Conservation (phyloP, 1,140 invertebrate species). For the Psix sp. region DNA sequence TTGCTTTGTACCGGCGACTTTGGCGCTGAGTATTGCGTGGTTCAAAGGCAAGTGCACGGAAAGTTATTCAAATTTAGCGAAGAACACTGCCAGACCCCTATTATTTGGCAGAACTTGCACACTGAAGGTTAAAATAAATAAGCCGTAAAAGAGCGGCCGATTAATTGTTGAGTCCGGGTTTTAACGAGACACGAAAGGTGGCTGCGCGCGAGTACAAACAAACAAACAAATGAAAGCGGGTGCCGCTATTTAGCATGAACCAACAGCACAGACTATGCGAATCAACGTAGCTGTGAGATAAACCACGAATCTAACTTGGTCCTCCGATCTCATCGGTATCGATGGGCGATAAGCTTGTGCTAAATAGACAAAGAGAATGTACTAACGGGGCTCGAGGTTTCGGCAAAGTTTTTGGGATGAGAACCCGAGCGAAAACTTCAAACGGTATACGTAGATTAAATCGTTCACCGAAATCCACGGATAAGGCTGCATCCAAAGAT, state of each 20-base stretch:
- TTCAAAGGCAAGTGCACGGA: slow-evolving; percentile 12
- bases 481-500: slow-evolving; percentile 52
- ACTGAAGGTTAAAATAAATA: slow-evolving; percentile 32
- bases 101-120: slow-evolving; percentile 12
- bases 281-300: slow-evolving; percentile 55
- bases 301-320: slow-evolving; percentile 52
- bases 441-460: slow-evolving; percentile 69
- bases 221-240: slow-evolving; percentile 52
- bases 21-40: neutral
- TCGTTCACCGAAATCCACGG: slow-evolving; percentile 55
- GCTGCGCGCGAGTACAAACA: slow-evolving; percentile 14
- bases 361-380: slow-evolving; percentile 6
- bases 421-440: slow-evolving; percentile 66
- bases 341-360: slow-evolving; percentile 28
- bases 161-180: slow-evolving; percentile 22
- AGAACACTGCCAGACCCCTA: slow-evolving; percentile 14
- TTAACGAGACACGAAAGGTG: slow-evolving; percentile 5
- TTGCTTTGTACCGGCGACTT: slow-evolving; percentile 12
- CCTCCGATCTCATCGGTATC: slow-evolving; percentile 55
- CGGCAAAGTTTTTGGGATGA: slow-evolving; percentile 38
- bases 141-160: slow-evolving; percentile 20
- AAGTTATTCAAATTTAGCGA: slow-evolving; percentile 43
- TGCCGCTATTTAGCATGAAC: slow-evolving; percentile 68
- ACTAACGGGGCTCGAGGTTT: slow-evolving; percentile 1
- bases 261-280: slow-evolving; percentile 49